These are phyloP conservation scores for Protaetia brevitarsis DNA, from an alignment of 1,140 invertebrate genomes.

Conservation along the genomic window DNA sequence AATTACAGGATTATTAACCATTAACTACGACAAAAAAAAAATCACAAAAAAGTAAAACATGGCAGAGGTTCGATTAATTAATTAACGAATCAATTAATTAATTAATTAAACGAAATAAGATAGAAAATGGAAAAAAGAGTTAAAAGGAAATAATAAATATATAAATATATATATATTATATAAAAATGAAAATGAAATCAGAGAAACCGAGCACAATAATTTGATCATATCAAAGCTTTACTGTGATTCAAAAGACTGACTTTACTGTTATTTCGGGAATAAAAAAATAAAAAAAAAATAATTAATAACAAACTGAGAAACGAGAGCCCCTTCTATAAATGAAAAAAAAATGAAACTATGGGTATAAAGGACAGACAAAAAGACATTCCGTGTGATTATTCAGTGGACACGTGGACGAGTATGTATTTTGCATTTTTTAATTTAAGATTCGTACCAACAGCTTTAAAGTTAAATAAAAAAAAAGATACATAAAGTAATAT, in stretches of 20 bases:
- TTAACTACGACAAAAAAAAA: too few species aligned
- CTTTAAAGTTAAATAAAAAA: slow-evolving; percentile 36
- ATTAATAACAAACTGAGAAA: neutral
- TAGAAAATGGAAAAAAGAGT: neutral
- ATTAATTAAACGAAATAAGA: too few species aligned
- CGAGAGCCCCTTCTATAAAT: slow-evolving; percentile 11
- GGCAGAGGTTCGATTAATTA: too few species aligned
- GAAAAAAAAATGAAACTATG: neutral
- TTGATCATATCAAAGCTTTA: slow-evolving; percentile 52
- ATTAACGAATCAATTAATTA: too few species aligned
- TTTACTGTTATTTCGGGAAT: slow-evolving; percentile 48
- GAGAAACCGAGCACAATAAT: slow-evolving; percentile 50
- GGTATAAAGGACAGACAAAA: neutral
- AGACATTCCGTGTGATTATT: neutral
- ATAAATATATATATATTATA: neutral
- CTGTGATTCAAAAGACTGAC: slow-evolving; percentile 52
- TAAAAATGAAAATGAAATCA: neutral
- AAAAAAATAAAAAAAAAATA: slow-evolving; percentile 34
- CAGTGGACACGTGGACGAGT: neutral
- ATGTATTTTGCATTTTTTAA: slow-evolving; percentile 16
- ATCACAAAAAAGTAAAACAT: too few species aligned
- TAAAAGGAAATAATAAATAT: neutral
- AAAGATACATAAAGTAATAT: slow-evolving; percentile 17
- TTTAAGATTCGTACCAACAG: slow-evolving; percentile 37
- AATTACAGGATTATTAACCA: too few species aligned